Conservation (phyloP, 1,140 invertebrate species). For the Micrasema minimum region DNA sequence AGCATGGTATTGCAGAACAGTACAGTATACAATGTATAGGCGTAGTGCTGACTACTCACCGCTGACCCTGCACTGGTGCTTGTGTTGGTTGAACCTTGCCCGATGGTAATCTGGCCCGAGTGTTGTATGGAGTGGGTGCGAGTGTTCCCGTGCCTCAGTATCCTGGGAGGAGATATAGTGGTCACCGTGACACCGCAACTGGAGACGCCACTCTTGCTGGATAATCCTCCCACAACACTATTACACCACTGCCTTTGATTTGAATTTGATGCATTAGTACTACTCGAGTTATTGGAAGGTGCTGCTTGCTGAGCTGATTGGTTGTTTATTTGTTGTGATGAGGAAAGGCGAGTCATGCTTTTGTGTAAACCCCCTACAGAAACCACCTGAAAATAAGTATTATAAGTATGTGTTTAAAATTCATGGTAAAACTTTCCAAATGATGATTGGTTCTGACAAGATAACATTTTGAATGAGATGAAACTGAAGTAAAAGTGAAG, state of each 20-base stretch:
- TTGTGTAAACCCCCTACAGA: constrained; percentile 82
- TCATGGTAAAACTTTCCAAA: no score
- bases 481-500: no score
- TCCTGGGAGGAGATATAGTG: constrained; percentile 67
- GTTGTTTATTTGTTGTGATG: constrained; percentile 75
- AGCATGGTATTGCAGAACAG: no score
- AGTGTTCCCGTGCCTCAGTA: constrained; percentile 57
- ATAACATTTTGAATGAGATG: no score
- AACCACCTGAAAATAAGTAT: constrained; percentile 64
- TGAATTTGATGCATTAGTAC: constrained; percentile 62
- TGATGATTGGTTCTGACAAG: no score
- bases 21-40: no score
- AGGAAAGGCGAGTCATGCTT: constrained; percentile 83
- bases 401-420: no score
- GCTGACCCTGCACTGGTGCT: constrained; percentile 42
- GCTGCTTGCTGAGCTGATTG: constrained; percentile 57
- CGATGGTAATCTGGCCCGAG: constrained; percentile 51
- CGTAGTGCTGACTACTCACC: constrained; percentile 25
- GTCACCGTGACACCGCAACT: constrained; percentile 75
- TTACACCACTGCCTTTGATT: constrained; percentile 63
- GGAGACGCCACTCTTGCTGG: constrained; percentile 57
- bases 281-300: constrained; percentile 56
- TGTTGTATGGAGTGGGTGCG: constrained; percentile 44
- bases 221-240: constrained; percentile 31
- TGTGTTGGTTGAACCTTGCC: constrained; percentile 38